Base-by-base conservation (phyloP, 2,888 invertebrate genomes). In the Temnothorax rugatulus region DNA sequence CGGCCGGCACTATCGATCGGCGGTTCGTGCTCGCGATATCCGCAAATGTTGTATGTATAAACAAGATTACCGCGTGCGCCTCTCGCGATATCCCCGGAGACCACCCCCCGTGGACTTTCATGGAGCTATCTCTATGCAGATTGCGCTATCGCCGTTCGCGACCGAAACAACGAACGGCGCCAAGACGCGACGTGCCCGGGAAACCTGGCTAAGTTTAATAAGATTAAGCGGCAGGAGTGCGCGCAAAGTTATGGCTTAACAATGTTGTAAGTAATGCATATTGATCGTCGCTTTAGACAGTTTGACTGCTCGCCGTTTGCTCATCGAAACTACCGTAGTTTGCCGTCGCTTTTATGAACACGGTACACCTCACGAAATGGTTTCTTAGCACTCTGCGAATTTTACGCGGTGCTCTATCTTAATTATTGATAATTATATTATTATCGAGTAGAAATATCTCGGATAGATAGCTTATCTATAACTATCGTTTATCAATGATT, bases 101-200 rank as follows among this genome's bases (percentile, higher is more conserved):
- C 47, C 34, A 25, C 7, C 59, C 9, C 59, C 74, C 54, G 75
- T 82, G 75, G 82, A 84, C 83, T 86, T 82, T 84, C 83, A 86
- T 86, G 61, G 83, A 61, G 68, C 83, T 76, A 86, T 89, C 82
- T 88, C 83, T 87, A 88, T 89, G 89, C 87, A 88, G 88, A 89
- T 89, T 86, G 86, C 68, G 57, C 84, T 73, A 87, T 86, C 77
- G 79, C 71, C 68, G 13, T 68, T 79, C 64, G 79, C 86, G 66
- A 29, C 50, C 29, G 52, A 81, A 50, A 64, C 47, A 57, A 79
- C 69, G 25, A 57, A 79, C 69, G 25, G 25, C 76, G 59, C 47
- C 71, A 71, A 79, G 71, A 71, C 38, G 73, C 59, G 44, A 81
- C 59, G 59, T 81, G 73, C 38, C 57, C 15, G 44, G 15, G 57